Evolutionary conservation across 2,888 invertebrate species (phyloP).

Genomic region (Brenthis hecate): DNA sequence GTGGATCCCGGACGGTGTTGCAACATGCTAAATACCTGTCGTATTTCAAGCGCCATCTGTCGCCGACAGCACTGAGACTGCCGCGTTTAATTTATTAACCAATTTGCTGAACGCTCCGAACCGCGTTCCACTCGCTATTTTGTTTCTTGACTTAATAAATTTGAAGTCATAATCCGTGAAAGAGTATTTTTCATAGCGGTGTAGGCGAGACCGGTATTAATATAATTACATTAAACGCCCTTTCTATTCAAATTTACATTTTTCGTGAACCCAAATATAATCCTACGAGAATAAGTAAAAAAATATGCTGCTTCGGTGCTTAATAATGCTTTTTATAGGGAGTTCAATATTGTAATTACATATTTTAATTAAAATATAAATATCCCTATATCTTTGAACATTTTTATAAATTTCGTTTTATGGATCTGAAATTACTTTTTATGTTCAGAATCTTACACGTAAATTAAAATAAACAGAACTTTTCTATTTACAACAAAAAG

Average conservation of each 20-base stretch:
- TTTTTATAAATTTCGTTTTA: too few relatives aligned
- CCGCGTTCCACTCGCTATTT: slow-evolving; percentile 69
- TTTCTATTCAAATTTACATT: slow-evolving; percentile 37
- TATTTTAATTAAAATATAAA: slow-evolving; percentile 8
- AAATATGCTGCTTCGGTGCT: slow-evolving; percentile 22
- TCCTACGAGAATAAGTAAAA: slow-evolving; percentile 12
- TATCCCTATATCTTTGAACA: background rate
- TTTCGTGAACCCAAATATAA: slow-evolving; percentile 25
- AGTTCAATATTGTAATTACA: background rate
- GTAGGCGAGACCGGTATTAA: slow-evolving; percentile 44
- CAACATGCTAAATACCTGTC: slow-evolving; percentile 81
- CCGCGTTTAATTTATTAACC: slow-evolving; percentile 81
- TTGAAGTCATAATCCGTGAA: slow-evolving; percentile 69
- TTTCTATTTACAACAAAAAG: too few relatives aligned
- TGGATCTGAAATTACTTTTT: too few relatives aligned
- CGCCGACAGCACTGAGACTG: slow-evolving; percentile 77
- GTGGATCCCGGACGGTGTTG: slow-evolving; percentile 74
- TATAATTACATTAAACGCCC: slow-evolving; percentile 40
- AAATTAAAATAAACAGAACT: too few relatives aligned
- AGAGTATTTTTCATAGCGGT: slow-evolving; percentile 57
- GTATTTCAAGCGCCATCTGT: slow-evolving; percentile 80
- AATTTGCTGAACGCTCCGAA: slow-evolving; percentile 76
- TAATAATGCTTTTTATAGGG: slow-evolving; percentile 10
- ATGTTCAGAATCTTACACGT: too few relatives aligned
- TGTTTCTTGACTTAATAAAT: slow-evolving; percentile 79